Evolutionary conservation across 2,113 vertebrate species (phyloP), one percentile per base, ranked within the genome.

Genomic region (Brachyistius frenatus): DNA sequence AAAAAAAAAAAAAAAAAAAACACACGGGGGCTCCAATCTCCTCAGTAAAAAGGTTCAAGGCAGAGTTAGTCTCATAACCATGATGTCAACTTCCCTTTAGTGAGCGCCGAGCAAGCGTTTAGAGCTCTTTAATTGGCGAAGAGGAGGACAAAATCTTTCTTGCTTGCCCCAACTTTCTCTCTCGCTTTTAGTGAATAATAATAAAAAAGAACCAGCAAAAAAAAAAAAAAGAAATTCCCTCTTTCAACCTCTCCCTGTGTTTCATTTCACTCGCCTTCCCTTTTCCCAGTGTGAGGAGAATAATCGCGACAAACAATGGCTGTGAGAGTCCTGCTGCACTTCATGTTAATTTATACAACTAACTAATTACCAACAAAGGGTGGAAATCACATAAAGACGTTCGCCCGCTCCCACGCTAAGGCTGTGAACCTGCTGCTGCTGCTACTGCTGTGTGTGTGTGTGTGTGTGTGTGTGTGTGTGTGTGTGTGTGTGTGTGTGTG

Each of bases 321-420:
- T 91, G 92, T 91, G 95, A 95, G 96, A 96, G 90, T 93, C 94
- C 95, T 94, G 95, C 94, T 94, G 95, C 94, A 96, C 96, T 96
- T 97, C 95, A 96, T 95, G 97, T 97, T 99, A 97, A 99, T 98
- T 99, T 97, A 97, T 97, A 97, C 97, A 97, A 97, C 96, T 96
- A 97, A 96, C 96, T 98, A 99, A 98, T 99, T 98, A 97, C 96
- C 94, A 94, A 95, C 96, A 97, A 97, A 97, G 96, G 95, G 93
- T 95, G 94, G 95, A 96, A 96, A 96, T 97, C 96, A 96, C 96
- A 97, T 96, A 96, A 96, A 96, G 96, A 97, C 95, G 88, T 94
- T 93, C 91, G 90, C 66, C 93, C 87, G 96, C 95, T 97, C 96
- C 96, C 96, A 97, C 96, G 93, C 96, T 96, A 93, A 91, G 90